Conservation (phyloP, 2,888 invertebrate genomes). For the Leptura quadrifasciata region DNA sequence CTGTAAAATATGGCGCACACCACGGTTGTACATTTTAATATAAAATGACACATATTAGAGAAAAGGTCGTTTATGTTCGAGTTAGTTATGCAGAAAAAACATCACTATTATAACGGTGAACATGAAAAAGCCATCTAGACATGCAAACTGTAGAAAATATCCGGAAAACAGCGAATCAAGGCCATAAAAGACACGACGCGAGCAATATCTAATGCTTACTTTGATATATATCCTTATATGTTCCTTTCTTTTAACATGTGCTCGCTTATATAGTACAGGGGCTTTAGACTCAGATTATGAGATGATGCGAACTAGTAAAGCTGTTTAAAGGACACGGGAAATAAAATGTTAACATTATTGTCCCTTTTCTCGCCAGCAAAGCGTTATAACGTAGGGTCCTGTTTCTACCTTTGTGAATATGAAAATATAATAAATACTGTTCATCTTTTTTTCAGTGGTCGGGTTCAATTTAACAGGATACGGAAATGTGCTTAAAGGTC, state of each 20-base stretch:
- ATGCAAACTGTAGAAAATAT: constrained; percentile 51
- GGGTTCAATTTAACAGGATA: neutral
- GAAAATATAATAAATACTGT: neutral
- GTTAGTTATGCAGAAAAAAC: constrained; percentile 39
- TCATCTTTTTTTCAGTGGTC: neutral
- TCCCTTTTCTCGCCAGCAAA: neutral
- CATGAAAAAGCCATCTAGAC: constrained; percentile 48
- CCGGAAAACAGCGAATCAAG: constrained; percentile 54
- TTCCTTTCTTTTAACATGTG: constrained; percentile 39
- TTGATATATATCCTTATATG: constrained; percentile 57
- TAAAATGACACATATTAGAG: constrained; percentile 24
- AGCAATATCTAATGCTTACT: constrained; percentile 59
- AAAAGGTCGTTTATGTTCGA: constrained; percentile 30
- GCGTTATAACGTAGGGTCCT: neutral
- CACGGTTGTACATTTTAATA: constrained; percentile 4
- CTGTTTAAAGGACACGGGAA: neutral
- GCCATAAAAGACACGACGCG: constrained; percentile 58
- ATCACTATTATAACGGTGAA: constrained; percentile 34
- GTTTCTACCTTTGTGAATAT: neutral
- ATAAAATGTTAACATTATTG: neutral
- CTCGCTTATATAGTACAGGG: constrained; percentile 7
- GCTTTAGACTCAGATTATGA: neutral
- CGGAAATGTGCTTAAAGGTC: no score
- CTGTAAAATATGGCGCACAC: constrained; percentile 28
- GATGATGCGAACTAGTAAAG: neutral